Evolutionary conservation across 2,113 vertebrate genomes (phyloP).

Genomic region (Formicarius rufipectus): DNA sequence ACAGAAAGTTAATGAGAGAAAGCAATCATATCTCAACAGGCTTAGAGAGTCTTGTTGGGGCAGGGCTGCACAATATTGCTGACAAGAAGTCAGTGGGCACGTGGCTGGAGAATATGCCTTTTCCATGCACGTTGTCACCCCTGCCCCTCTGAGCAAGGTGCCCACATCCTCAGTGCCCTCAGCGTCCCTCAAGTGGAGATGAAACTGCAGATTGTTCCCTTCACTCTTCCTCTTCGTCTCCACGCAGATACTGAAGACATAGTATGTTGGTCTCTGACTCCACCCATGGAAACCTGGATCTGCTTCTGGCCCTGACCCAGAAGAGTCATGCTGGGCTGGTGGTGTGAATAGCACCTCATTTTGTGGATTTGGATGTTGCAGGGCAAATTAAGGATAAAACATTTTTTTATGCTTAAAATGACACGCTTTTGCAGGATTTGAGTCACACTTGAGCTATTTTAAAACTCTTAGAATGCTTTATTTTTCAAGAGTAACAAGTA

Average conservation of each 20-base stretch:
- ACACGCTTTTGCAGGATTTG: background rate
- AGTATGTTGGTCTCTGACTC: background rate
- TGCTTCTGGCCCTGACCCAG: background rate
- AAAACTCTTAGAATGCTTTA: background rate
- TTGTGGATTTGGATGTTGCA: background rate
- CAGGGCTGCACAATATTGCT: background rate
- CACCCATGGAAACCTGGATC: constrained; percentile 46
- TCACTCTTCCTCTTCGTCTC: background rate
- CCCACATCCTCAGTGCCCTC: background rate
- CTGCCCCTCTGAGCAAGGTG: background rate
- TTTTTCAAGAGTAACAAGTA: constrained; percentile 1
- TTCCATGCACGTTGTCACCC: rapidly evolving
- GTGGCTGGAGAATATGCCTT: background rate
- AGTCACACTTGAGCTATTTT: constrained; percentile 13
- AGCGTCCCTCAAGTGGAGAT: background rate
- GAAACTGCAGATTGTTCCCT: background rate
- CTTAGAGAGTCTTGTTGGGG: rapidly evolving
- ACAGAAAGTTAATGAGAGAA: background rate
- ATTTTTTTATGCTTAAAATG: background rate
- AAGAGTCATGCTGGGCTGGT: background rate
- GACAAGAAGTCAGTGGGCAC: background rate
- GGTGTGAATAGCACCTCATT: constrained; percentile 33
- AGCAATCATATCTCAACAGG: background rate
- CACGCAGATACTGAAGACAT: background rate
- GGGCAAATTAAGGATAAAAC: background rate